Evolutionary conservation across 2,113 vertebrate species (phyloP).

Genomic region (Periophthalmus modestus): DNA sequence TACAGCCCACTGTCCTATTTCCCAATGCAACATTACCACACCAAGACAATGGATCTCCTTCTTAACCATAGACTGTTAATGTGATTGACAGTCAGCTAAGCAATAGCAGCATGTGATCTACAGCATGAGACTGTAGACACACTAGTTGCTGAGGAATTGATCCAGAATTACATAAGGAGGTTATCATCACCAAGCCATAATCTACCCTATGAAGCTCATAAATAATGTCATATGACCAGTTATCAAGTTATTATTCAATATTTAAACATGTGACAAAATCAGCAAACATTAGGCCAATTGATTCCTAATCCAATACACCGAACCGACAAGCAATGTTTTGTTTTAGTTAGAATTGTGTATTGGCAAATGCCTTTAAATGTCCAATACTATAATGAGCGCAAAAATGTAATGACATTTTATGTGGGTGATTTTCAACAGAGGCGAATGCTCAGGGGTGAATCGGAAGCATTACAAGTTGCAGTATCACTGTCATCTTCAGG

Average conservation of each 20-base stretch:
- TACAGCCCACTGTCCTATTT: neutral
- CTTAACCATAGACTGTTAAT: neutral
- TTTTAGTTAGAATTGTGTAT: neutral
- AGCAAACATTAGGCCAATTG: neutral
- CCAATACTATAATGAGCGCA: neutral
- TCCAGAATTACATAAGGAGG: neutral
- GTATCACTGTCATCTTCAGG: conserved; percentile 2
- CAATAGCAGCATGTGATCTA: neutral
- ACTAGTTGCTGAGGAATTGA: neutral
- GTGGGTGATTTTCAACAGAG: neutral
- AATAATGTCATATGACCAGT: neutral
- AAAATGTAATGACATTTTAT: no score
- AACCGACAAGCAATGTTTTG: neutral
- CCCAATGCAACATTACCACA: neutral
- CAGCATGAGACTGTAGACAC: neutral
- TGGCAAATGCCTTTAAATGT: neutral
- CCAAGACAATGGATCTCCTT: neutral
- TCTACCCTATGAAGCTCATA: neutral
- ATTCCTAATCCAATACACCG: no score
- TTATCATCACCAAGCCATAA: neutral
- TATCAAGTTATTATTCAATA: neutral
- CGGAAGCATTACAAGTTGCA: neutral
- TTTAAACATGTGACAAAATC: neutral
- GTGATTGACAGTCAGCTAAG: neutral
- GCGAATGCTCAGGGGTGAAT: neutral